These are phyloP conservation scores for Malthinus seriepunctatus DNA, from an alignment of 2,888 invertebrate genomes.

Conservation along the genomic window DNA sequence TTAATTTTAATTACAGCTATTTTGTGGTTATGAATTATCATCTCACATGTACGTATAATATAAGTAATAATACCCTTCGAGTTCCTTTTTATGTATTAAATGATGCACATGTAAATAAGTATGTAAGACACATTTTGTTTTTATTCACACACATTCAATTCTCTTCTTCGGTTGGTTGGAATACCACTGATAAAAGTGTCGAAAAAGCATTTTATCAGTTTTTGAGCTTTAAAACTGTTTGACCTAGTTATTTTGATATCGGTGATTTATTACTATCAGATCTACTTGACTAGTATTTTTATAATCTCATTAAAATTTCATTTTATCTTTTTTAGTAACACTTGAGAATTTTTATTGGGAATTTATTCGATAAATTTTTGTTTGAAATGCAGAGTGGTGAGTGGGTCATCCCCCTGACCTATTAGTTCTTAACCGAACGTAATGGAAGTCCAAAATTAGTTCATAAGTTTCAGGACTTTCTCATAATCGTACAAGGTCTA, in stretches of 20 bases:
- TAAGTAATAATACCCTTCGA: not conserved
- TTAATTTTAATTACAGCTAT: constrained; percentile 14
- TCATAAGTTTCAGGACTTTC: too few relatives aligned
- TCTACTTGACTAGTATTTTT: not conserved
- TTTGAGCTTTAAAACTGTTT: not conserved
- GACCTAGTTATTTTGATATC: not conserved
- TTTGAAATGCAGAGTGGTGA: too few relatives aligned
- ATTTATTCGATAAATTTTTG: too few relatives aligned
- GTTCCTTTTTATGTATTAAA: not conserved
- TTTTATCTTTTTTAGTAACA: not conserved
- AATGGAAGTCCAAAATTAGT: too few relatives aligned
- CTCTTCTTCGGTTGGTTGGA: not conserved
- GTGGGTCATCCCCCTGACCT: too few relatives aligned
- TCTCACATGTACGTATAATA: too few relatives aligned
- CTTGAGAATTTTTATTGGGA: not conserved
- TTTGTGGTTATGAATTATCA: constrained; percentile 11
- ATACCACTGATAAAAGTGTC: not conserved
- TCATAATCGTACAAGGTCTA: too few relatives aligned
- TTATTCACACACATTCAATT: constrained; percentile 1
- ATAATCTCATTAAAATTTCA: not conserved
- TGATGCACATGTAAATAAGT: not conserved
- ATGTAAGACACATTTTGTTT: not conserved
- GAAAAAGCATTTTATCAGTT: constrained; percentile 7
- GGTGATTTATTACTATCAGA: constrained; percentile 1
- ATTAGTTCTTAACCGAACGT: too few relatives aligned